Base-by-base conservation (phyloP, 2,113 vertebrate genomes). In the Hypocryptadius cinnamomeus region DNA sequence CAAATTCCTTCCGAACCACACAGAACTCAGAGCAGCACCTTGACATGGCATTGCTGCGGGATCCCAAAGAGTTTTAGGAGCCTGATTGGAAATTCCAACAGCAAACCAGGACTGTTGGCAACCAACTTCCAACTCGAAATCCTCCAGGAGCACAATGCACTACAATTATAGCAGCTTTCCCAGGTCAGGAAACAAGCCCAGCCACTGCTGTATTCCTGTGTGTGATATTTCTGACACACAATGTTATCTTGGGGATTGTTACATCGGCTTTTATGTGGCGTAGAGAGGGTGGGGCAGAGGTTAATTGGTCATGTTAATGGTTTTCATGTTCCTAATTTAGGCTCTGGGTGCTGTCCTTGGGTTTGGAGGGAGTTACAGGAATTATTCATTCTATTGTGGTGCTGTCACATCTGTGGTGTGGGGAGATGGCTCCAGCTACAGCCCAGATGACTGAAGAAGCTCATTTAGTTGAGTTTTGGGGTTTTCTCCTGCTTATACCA, bases 161-260 rank as follows among this genome's bases (percentile, higher is more conserved):
- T 68, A 39, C 81, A 77, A 70, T 79, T 93, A 53, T 4, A 93
- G 95, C 87, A 85, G 94, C 84, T 79, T 77, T 77, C 80, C 84
- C 4, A 1, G 71, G 66, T 66, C 96, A 96, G 94, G 91, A 95
- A 96, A 37, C 79, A 8, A 90, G 68, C 6, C 6, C 80, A 71
- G 79, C 3, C 50, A 21, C 59, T 54, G 88, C 83, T 30, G 68
- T 77, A 28, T 86, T 94, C 88, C 91, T 87, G 94, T 84, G 85
- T 86, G 89, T 76, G 93, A 71, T 95, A 95, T 96, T 96, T 94
- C 61, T 92, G 93, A 94, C 93, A 91, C 95, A 95, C 95, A 96
- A 94, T 96, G 92, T 94, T 94, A 95, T 95, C 94, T 94, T 33
- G 87, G 83, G 70, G 50, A 63, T 93, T 91, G 90, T 92, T 90